phyloP scores from a whole-genome alignment of 2,888 invertebrate genomes.

The Latrodectus hesperus region DNA sequence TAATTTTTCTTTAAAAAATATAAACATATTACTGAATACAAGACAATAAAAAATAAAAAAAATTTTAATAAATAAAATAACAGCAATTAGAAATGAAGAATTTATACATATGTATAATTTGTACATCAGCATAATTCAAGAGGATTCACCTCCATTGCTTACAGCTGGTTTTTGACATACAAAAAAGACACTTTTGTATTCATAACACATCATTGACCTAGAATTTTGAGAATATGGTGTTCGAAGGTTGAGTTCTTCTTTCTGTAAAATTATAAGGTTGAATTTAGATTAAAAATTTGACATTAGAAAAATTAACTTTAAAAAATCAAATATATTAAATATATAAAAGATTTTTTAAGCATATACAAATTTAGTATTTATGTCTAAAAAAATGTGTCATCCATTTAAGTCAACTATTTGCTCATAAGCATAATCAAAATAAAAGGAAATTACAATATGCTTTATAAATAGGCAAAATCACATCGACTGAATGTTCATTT shows the following conservation, averaged over 20 bases:
- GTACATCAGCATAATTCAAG: not conserved
- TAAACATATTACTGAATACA: not conserved
- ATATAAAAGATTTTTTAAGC: too few species aligned
- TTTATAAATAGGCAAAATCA: too few species aligned
- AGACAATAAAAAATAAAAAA: not conserved
- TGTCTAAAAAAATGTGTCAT: too few species aligned
- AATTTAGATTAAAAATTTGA: too few species aligned
- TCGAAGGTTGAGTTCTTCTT: conserved; percentile 85
- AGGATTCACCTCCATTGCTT: not conserved
- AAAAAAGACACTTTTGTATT: conserved; percentile 93
- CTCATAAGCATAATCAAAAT: too few species aligned
- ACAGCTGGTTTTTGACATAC: conserved; percentile 86
- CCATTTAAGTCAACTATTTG: too few species aligned
- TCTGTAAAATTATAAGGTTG: conserved; percentile 77
- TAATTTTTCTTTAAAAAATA: too few species aligned
- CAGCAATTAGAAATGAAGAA: not conserved
- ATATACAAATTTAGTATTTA: too few species aligned
- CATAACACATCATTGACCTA: conserved; percentile 92
- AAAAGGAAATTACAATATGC: too few species aligned
- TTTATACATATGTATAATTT: not conserved
- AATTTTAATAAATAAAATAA: not conserved
- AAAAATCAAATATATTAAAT: too few species aligned
- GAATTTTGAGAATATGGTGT: conserved; percentile 95
- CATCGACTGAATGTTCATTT: too few species aligned
- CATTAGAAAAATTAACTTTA: too few species aligned